Evolutionary conservation across 2,113 vertebrate species (phyloP), one percentile per base, ranked within the genome.

Genomic region (Ictidomys tridecemlineatus): DNA sequence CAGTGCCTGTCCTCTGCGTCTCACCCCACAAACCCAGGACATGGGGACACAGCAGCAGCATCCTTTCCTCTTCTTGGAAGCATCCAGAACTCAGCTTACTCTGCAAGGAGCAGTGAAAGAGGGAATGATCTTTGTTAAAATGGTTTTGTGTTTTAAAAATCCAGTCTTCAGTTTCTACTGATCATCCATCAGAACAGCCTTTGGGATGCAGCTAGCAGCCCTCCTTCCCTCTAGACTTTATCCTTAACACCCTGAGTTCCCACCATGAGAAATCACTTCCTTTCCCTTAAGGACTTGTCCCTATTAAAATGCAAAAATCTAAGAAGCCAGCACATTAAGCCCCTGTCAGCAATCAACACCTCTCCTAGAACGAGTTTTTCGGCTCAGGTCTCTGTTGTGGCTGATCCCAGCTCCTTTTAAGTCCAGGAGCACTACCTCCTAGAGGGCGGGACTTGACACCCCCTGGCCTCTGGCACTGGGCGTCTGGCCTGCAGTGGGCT

Each of bases 241-340:
- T 70, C 74, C 78, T 92, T 76, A 93, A 58, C 65, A 76, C 84
- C 16, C 86, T 13, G 58, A 63, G 61, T 9, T 0, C 39, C 4
- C 32, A 65, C 45, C 34, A 45, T 79, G 95, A 79, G 87, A 83
- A 96, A 95, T 56, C 9, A 87, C 58, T 83, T 94, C 77, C 85
- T 91, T n/a, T 77, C 70, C 18, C 30, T 67, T 80, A 91, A 88
- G 88, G 30, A 65, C 61, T 32, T 39, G 20, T 16, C 77, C 58
- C 91, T 73, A 61, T 91, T 94, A 96, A 95, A 91, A 94, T 77
- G 85, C 77, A 61, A 92, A 92, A 83, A 42, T n/a, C 78, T 65
- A n/a, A 48, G 91, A 80, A 80, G n/a, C 51, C 24, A 83, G 17
- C 76, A 45, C 69, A 89, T 74, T 61, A 79, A 93, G 73, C 51